These are phyloP conservation scores for Gryllus longicercus DNA, from an alignment of 2,888 invertebrate genomes.

Conservation along the genomic window DNA sequence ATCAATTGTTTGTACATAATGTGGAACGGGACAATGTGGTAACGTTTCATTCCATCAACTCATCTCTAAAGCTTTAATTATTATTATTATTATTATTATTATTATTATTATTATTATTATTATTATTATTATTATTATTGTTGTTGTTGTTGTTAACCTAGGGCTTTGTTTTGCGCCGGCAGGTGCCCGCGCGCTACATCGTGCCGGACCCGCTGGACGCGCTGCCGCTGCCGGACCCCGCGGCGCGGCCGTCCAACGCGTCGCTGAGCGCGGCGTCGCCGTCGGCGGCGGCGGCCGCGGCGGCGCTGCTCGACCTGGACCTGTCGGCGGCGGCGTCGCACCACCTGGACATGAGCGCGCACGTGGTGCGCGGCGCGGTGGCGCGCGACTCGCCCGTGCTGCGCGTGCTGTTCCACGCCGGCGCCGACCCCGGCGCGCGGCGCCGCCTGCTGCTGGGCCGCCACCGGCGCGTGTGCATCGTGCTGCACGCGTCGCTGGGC, in stretches of 20 bases:
- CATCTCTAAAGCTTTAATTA: too few species aligned
- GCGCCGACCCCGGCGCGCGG: conserved; percentile 77
- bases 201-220: conserved; percentile 69
- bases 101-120: too few species aligned
- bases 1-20: too few species aligned
- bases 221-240: conserved; percentile 37
- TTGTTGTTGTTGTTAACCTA: not conserved
- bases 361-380: conserved; percentile 81
- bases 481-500: conserved; percentile 66
- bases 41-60: too few species aligned
- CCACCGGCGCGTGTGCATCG: conserved; percentile 68
- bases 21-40: too few species aligned
- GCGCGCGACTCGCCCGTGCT: conserved; percentile 88
- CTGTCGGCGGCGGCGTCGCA: conserved; percentile 51
- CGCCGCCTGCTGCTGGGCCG: conserved; percentile 58
- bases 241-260: conserved; percentile 28
- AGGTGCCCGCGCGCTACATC: conserved; percentile 77
- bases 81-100: too few species aligned
- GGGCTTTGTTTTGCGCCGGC: not conserved
- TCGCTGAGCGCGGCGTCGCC: conserved; percentile 31
- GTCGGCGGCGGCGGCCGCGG: conserved; percentile 28
- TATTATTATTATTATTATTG: too few species aligned
- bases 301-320: conserved; percentile 38
- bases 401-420: conserved; percentile 88
- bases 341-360: conserved; percentile 86